Evolutionary conservation across 2,888 invertebrate species (phyloP).

Genomic region (Pterobdella sp.): DNA sequence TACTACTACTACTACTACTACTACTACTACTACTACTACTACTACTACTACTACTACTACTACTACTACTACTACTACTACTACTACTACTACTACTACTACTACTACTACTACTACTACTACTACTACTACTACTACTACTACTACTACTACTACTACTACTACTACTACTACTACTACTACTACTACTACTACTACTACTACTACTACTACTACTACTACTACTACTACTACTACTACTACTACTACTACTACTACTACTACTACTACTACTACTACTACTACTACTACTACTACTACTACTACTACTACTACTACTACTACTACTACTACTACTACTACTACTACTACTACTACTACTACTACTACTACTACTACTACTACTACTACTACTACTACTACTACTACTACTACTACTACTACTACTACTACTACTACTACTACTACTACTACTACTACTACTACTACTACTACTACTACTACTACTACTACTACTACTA

Average conservation of each 20-base stretch:
- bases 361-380: slow-evolving; percentile 20
- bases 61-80: slow-evolving; percentile 21
- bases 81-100: slow-evolving; percentile 20
- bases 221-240: slow-evolving; percentile 20
- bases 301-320: slow-evolving; percentile 21
- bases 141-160: slow-evolving; percentile 20
- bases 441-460: slow-evolving; percentile 20
- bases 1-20: slow-evolving; percentile 24
- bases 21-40: slow-evolving; percentile 19
- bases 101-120: slow-evolving; percentile 18
- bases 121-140: slow-evolving; percentile 20
- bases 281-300: slow-evolving; percentile 20
- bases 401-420: slow-evolving; percentile 18
- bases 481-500: slow-evolving; percentile 20
- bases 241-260: slow-evolving; percentile 20
- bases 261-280: slow-evolving; percentile 18
- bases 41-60: slow-evolving; percentile 18
- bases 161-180: slow-evolving; percentile 20
- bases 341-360: slow-evolving; percentile 17
- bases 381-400: slow-evolving; percentile 20
- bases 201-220: slow-evolving; percentile 19
- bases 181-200: slow-evolving; percentile 21
- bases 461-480: slow-evolving; percentile 20
- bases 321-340: slow-evolving; percentile 20
- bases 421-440: slow-evolving; percentile 21